Evolutionary conservation across 2,888 invertebrate genomes (phyloP).

Genomic region (Epinotia brunnichana): DNA sequence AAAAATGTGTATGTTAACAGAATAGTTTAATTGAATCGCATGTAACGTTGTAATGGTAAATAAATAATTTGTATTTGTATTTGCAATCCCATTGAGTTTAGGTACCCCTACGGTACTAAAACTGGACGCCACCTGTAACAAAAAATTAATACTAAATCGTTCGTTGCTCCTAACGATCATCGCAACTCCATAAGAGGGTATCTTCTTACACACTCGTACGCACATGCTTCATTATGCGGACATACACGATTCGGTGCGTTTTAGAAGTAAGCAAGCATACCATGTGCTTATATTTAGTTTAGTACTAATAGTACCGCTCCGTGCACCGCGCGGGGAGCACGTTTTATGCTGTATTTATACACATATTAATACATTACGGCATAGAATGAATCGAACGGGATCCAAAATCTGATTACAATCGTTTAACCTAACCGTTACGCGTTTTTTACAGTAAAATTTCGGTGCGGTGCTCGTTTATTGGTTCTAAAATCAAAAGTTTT

Average conservation of each 20-base stretch:
- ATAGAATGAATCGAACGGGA: not conserved
- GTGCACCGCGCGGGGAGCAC: not conserved
- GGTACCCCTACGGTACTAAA: not conserved
- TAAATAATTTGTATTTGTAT: too few relatives aligned
- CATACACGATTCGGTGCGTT: too few relatives aligned
- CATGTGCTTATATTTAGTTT: slow-evolving; percentile 30
- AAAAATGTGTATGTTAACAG: too few relatives aligned
- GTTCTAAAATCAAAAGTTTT: not conserved
- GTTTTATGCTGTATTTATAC: not conserved
- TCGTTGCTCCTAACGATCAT: not conserved
- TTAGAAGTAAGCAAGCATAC: slow-evolving; percentile 10
- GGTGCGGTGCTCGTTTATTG: not conserved
- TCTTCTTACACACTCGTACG: not conserved
- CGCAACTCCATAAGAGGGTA: not conserved
- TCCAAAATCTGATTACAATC: not conserved
- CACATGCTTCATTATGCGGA: not conserved
- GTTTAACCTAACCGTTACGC: not conserved
- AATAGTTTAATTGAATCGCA: too few relatives aligned
- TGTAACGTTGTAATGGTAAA: too few relatives aligned
- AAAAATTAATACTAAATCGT: not conserved
- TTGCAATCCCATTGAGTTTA: not conserved
- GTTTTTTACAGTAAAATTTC: not conserved
- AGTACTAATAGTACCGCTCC: slow-evolving; percentile 12
- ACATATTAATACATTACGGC: not conserved
- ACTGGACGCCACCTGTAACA: not conserved